Evolutionary conservation across 2,888 invertebrate genomes (phyloP), one percentile per base, ranked within the genome.

Genomic region (Kuschelorhynchus macadamiae): DNA sequence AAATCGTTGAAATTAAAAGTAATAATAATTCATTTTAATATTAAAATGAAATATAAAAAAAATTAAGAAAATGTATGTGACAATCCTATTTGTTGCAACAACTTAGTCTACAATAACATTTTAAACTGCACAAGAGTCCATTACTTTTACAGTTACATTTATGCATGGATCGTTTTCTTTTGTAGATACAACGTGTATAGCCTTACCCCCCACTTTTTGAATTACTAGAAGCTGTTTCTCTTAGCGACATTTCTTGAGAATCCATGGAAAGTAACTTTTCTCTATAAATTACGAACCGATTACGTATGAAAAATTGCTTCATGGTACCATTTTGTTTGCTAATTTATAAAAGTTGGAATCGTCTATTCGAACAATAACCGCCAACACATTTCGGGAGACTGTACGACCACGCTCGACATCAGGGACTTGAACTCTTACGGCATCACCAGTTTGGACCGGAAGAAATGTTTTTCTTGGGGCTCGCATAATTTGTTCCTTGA

Each of bases 371-470:
- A 25, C 25, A 25, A 25, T 7, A 25, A 7, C 7, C 14, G 70
- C 72, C 60, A 75, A 74, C 66, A 74, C 65, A 69, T 73, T 71
- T 62, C 73, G 70, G 56, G 25, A 7, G 25, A 5, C 25, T 25
- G 25, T 25, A 25, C 25, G 25, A 25, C 25, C 25, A 25, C 25
- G 67, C 32, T 49, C 60, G 21, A 39, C 61, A n/a, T 61, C 41
- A 41, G 52, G 50, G 25, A 61, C 61, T 61, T 52, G 18, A 41
- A 50, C 36, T 61, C 52, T 36, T 52, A 52, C 61, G 39, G 49
- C 49, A 60, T 25, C 25, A 25, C 25, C 25, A 25, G 7, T 25
- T 25, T 25, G 25, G 25, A 7, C 25, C 25, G 25, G 14, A 33
- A 25, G 14, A 42, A 44, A 57, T 44, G 46, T 59, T 44, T 21